Evolutionary conservation across 2,113 vertebrate species (phyloP), one percentile per base, ranked within the genome.

Genomic region (Geothlypis trichas): DNA sequence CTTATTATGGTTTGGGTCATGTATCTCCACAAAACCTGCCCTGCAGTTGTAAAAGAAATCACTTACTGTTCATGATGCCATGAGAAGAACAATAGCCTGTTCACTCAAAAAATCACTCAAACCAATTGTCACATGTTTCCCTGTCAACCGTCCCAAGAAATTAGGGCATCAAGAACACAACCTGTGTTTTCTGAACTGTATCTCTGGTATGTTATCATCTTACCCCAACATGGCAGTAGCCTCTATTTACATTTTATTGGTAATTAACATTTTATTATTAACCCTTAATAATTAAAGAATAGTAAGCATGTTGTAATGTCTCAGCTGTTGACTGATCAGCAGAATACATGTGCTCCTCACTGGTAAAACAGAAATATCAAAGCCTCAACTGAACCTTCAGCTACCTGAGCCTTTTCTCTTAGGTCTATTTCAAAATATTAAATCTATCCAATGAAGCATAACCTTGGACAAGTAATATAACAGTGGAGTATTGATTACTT

Each of bases 11-110:
- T 62, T 89, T 85, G 82, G 87, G 94, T 92, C 85, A 85, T 91
- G 94, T 88, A 93, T 89, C 87, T 96, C 87, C 59, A 67, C 87
- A 95, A 93, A 96, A 96, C 18, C 62, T 90, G 71, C 58, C 92
- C 92, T 92, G 54, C 54, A 94, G 85, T 85, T 95, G 91, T 78
- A 88, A 83, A n/a, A 92, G 78, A 95, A 96, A 94, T 93, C 88
- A 79, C 52, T 94, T 93, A 95, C 28, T 41, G 41, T 94, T 94
- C 82, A 76, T 69, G 67, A 91, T 88, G 42, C 46, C 41, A 11
- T 44, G 68, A 85, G 87, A 94, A 90, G 95, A 96, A 91, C 89
- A 95, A 90, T 88, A 83, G 62, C n/a, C 23, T 92, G 26, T 18
- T 67, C 47, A 39, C 66, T 91, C 78, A 88, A 78, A 87, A 92